Conservation (phyloP, 2,797 vertebrate genomes). For the Amphiprion clarkii region DNA sequence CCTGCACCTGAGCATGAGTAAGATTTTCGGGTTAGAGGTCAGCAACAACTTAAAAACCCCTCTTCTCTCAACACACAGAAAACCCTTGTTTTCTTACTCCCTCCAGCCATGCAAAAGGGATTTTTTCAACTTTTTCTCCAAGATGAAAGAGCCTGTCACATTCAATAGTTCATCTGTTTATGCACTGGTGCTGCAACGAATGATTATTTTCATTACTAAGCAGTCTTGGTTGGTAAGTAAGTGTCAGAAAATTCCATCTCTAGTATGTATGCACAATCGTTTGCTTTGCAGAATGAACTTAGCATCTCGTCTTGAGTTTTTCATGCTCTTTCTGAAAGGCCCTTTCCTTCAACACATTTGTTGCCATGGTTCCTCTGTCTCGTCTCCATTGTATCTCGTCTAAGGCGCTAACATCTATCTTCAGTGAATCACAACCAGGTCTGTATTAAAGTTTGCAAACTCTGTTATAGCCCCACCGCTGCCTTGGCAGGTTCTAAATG, state of each 20-base stretch:
- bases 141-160: background rate
- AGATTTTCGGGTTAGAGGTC: slow-evolving; percentile 39
- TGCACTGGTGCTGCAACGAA: too few species aligned
- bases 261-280: background rate
- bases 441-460: background rate
- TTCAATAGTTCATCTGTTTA: background rate
- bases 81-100: background rate
- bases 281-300: slow-evolving; percentile 9
- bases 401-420: slow-evolving; percentile 33
- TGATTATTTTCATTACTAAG: background rate
- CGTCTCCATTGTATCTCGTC: slow-evolving; percentile 23
- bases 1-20: slow-evolving; percentile 28
- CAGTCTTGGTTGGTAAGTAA: background rate
- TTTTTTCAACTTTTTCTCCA: background rate
- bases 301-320: slow-evolving; percentile 7
- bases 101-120: background rate
- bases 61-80: slow-evolving; percentile 3
- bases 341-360: background rate
- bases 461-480: slow-evolving; percentile 21
- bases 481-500: slow-evolving; percentile 23
- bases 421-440: background rate
- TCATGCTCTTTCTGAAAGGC: background rate
- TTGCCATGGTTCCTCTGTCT: background rate
- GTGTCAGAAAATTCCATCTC: background rate
- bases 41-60: slow-evolving; percentile 31